Conservation (phyloP, 2,888 invertebrate genomes). For the Vanessa cardui region DNA sequence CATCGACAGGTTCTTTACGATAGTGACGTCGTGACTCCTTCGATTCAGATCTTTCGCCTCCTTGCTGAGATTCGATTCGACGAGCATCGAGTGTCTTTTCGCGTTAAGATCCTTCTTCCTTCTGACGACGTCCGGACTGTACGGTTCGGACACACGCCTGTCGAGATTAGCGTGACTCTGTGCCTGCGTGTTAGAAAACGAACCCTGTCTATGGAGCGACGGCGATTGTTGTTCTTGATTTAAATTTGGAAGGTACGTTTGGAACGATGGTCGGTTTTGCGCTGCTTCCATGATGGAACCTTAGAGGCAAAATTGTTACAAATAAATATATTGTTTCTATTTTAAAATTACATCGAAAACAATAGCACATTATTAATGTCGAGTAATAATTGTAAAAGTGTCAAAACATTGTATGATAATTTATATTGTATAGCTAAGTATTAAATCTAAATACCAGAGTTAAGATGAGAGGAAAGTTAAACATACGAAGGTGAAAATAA, state of each 20-base stretch:
- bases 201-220: slow-evolving; percentile 61
- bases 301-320: slow-evolving; percentile 40
- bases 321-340: background rate
- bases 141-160: slow-evolving; percentile 71
- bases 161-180: slow-evolving; percentile 53
- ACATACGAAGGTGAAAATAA: slow-evolving; percentile 6
- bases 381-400: background rate
- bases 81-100: slow-evolving; percentile 75
- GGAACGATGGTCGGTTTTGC: slow-evolving; percentile 83
- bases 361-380: background rate
- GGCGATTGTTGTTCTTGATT: slow-evolving; percentile 57
- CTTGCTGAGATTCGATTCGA: slow-evolving; percentile 67
- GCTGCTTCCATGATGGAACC: slow-evolving; percentile 88
- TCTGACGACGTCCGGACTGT: slow-evolving; percentile 68
- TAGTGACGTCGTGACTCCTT: slow-evolving; percentile 69
- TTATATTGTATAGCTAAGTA: background rate
- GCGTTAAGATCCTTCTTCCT: slow-evolving; percentile 70
- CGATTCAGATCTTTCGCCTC: slow-evolving; percentile 70
- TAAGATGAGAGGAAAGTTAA: background rate
- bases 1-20: slow-evolving; percentile 73
- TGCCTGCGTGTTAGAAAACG: slow-evolving; percentile 55
- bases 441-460: background rate
- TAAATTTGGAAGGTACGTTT: slow-evolving; percentile 72
- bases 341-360: background rate
- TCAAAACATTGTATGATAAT: background rate